Conservation (phyloP, 2,797 vertebrate genomes). For the Lagodon rhomboides region DNA sequence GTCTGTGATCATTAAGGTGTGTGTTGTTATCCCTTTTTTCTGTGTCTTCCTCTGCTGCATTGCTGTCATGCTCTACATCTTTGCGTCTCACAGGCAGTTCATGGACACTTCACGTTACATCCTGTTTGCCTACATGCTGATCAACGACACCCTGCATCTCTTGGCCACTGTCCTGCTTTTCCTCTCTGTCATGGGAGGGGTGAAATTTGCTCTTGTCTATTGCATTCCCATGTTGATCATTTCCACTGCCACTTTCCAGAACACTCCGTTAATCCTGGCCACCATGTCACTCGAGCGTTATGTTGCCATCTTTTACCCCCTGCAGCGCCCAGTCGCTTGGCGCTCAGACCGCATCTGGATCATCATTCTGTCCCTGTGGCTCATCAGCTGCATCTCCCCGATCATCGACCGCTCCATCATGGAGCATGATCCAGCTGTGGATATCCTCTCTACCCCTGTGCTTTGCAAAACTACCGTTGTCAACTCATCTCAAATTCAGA, state of each 20-base stretch:
- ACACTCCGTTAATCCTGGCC: constrained; percentile 84
- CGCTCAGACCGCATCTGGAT: constrained; percentile 82
- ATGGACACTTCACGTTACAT: constrained; percentile 83
- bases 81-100: constrained; percentile 81
- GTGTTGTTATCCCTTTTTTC: constrained; percentile 80
- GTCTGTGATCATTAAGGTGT: constrained; percentile 80
- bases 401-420: constrained; percentile 63
- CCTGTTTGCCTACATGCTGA: constrained; percentile 85
- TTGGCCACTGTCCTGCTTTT: constrained; percentile 80
- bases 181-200: constrained; percentile 63
- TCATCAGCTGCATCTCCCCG: constrained; percentile 68
- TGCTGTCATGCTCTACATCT: constrained; percentile 80
- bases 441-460: constrained; percentile 57
- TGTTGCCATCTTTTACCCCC: constrained; percentile 84
- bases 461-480: constrained; percentile 52
- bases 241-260: constrained; percentile 76
- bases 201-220: constrained; percentile 70
- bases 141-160: constrained; percentile 85
- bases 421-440: constrained; percentile 19
- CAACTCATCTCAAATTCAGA: constrained; percentile 72
- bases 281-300: constrained; percentile 88
- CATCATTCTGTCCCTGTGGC: constrained; percentile 76
- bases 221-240: constrained; percentile 80
- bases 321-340: constrained; percentile 77
- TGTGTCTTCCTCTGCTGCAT: constrained; percentile 81